Conservation (phyloP, 2,113 vertebrate genomes). For the Istiophorus platypterus region DNA sequence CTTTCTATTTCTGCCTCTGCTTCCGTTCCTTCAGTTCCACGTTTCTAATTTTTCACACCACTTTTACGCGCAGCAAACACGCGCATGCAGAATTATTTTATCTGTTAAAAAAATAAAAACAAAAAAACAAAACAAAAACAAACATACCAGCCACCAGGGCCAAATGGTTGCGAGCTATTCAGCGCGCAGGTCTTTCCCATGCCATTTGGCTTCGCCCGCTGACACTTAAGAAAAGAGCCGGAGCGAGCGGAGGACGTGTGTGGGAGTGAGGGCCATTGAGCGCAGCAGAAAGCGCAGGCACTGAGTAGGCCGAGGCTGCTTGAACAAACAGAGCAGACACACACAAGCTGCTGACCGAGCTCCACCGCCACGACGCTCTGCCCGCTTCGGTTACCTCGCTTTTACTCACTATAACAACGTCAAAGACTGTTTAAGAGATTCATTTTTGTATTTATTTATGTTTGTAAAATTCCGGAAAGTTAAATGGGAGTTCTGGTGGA, state of each 20-base stretch:
- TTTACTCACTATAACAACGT: rapidly evolving
- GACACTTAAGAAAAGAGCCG: conserved; percentile 31
- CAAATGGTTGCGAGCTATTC: neutral
- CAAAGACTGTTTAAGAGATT: neutral
- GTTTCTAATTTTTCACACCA: neutral
- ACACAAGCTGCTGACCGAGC: conserved; percentile 40
- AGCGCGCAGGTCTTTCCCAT: conserved; percentile 8
- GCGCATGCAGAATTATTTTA: neutral
- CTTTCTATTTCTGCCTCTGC: conserved; percentile 33
- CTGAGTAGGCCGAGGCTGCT: conserved; percentile 55
- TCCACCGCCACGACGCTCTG: neutral
- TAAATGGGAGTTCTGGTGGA: neutral
- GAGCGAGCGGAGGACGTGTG: conserved; percentile 81
- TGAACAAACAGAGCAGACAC: conserved; percentile 2
- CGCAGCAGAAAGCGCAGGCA: conserved; percentile 66
- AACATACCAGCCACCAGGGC: neutral
- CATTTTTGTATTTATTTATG: neutral
- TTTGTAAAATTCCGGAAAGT: neutral
- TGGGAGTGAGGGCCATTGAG: conserved; percentile 86
- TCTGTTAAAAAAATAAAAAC: neutral
- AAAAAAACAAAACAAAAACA: too few species aligned
- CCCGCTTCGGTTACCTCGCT: rapidly evolving
- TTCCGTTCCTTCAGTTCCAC: neutral
- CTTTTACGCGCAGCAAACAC: conserved; percentile 4
- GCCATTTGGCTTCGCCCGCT: conserved; percentile 24